Conservation (phyloP, 2,888 invertebrate species). For the Coecobrya sp. region DNA sequence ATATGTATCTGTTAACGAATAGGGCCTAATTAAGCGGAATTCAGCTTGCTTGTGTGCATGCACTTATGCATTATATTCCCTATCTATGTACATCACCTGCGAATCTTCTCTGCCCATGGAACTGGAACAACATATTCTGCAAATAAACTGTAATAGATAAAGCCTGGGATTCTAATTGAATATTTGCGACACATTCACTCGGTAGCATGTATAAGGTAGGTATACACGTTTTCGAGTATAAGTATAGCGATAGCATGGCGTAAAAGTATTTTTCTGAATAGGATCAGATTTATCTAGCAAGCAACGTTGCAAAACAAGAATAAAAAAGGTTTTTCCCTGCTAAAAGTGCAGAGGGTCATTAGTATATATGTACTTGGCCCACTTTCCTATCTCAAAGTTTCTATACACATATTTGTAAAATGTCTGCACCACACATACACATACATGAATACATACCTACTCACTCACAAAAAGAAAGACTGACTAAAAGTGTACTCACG, state of each 20-base stretch:
- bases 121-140: no score
- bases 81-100: no score
- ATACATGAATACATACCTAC: no score
- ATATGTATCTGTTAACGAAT: no score
- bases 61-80: no score
- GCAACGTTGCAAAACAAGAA: slow-evolving; percentile 35
- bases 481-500: no score
- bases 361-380: slow-evolving; percentile 77
- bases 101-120: no score
- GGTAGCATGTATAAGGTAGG: neutral
- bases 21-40: no score
- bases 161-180: neutral
- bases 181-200: neutral
- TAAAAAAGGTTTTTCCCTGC: slow-evolving; percentile 33
- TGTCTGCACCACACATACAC: no score
- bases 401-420: neutral
- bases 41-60: no score
- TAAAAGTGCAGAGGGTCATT: slow-evolving; percentile 78
- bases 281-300: slow-evolving; percentile 33
- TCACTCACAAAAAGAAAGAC: no score
- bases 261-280: neutral
- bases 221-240: neutral
- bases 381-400: slow-evolving; percentile 55
- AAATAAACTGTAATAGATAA: no score
- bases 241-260: neutral